Conservation (phyloP, 92 coral and sea anemone species). For the Phenganax stokvisi region DNA sequence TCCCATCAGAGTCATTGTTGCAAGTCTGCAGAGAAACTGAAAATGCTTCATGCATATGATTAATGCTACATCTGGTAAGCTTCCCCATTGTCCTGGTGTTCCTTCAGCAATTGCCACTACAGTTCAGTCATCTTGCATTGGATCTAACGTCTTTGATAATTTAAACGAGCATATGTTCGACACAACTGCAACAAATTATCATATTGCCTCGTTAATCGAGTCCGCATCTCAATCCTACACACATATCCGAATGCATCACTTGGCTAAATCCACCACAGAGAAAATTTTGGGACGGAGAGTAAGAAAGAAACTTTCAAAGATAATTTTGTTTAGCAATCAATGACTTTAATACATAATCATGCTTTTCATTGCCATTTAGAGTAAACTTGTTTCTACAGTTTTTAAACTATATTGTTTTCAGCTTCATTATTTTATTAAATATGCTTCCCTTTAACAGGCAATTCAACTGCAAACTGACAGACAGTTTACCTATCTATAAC, state of each 20-base stretch:
- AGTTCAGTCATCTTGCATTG: not conserved
- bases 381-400: too few relatives aligned
- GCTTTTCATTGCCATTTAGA: too few relatives aligned
- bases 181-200: not conserved
- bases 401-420: too few relatives aligned
- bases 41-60: not conserved
- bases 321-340: constrained; percentile 1
- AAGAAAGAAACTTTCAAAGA: not conserved
- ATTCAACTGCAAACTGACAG: too few relatives aligned
- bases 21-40: not conserved
- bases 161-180: not conserved
- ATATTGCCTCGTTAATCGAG: not conserved
- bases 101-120: not conserved
- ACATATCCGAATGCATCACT: not conserved
- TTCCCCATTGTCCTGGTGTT: not conserved
- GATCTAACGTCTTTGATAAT: not conserved
- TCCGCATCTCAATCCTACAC: not conserved
- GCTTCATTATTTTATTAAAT: too few relatives aligned
- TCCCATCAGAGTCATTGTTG: not conserved
- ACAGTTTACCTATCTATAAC: too few relatives aligned
- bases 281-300: not conserved
- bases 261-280: not conserved
- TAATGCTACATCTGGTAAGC: not conserved
- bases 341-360: not conserved
- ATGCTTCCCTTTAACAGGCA: too few relatives aligned